Conservation (phyloP, 2,888 invertebrate species). For the Thecocarcelia acutangulata region DNA sequence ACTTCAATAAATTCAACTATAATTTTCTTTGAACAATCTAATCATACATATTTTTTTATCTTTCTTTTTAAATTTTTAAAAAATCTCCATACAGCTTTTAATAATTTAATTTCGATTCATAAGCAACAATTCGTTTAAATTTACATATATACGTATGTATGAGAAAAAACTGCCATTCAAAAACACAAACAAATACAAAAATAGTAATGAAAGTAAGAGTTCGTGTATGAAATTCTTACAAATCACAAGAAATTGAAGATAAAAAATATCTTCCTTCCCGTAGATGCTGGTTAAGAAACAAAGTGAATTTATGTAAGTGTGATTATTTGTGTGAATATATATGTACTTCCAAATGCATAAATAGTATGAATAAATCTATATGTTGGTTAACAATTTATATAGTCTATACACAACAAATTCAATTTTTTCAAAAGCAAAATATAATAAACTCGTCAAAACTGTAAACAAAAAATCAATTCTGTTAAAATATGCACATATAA, state of each 20-base stretch:
- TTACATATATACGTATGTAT: not conserved
- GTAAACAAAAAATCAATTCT: slow-evolving; percentile 46
- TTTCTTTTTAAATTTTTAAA: slow-evolving; percentile 10
- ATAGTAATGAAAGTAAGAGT: slow-evolving; percentile 70
- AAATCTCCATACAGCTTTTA: slow-evolving; percentile 57
- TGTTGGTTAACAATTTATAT: slow-evolving; percentile 16
- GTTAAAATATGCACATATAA: slow-evolving; percentile 7
- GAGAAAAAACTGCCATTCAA: slow-evolving; percentile 2
- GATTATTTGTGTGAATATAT: not conserved
- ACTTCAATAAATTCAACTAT: not conserved
- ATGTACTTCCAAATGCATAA: not conserved
- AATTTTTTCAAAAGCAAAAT: slow-evolving; percentile 30
- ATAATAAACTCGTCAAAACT: slow-evolving; percentile 46
- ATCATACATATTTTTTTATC: slow-evolving; percentile 30
- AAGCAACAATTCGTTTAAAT: slow-evolving; percentile 7
- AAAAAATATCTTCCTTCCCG: slow-evolving; percentile 35
- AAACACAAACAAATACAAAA: slow-evolving; percentile 12
- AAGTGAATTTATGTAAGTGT: not conserved
- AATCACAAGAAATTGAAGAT: slow-evolving; percentile 42
- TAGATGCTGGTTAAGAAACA: not conserved
- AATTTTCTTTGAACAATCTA: slow-evolving; percentile 13
- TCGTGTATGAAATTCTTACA: slow-evolving; percentile 67
- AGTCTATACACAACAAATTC: slow-evolving; percentile 9
- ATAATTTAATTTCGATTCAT: slow-evolving; percentile 48
- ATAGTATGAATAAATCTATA: not conserved